Base-by-base conservation (phyloP, 1,140 invertebrate genomes). In the Sipha flava region DNA sequence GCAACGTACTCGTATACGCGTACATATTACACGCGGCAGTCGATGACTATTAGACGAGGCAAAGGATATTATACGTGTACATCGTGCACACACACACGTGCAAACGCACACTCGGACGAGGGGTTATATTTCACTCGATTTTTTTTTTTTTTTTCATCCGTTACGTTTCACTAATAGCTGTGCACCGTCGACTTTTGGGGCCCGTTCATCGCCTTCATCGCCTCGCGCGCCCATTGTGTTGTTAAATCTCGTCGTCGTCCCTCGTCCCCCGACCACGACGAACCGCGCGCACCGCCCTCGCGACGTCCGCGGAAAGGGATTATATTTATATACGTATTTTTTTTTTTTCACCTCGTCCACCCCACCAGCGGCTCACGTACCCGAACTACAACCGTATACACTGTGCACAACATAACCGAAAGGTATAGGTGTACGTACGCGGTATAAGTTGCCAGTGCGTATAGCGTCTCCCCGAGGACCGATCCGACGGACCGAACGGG, bases 111-210 rank as follows among this genome's bases (percentile, higher is more conserved):
- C 21, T 16, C 37, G 31, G 31, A 45, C 34, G 64, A 68, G 64
- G 64, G 64, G 64, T 68, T 29, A 43, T 45, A 45, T 68, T 68
- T 45, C 64, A 68, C 40, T 45, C 37, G 37, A 45, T 45, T 68
- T 40, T 68, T 68, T 37, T 16, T 12, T 64, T 21, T 40, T 26
- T 43, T 40, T 68, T 68, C 21, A 43, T 68, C 64, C 64, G 37
- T 68, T 45, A 68, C 64, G 64, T 43, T 68, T 68, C 40, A 68
- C 40, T 68, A 45, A 68, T 40, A 68, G 64, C 64, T n/a, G n/a
- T n/a, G 21, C 37, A 43, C 37, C 64, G 37, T 23, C 64, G 64
- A 68, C 64, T 68, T 68, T 68, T 37, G 21, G 64, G 64, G n/a
- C 21, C n/a, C 62, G 10, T 66, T 23, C 34, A 1, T 1, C 21